Conservation (phyloP, 1,140 invertebrate genomes). For the Drosophila grimshawi region DNA sequence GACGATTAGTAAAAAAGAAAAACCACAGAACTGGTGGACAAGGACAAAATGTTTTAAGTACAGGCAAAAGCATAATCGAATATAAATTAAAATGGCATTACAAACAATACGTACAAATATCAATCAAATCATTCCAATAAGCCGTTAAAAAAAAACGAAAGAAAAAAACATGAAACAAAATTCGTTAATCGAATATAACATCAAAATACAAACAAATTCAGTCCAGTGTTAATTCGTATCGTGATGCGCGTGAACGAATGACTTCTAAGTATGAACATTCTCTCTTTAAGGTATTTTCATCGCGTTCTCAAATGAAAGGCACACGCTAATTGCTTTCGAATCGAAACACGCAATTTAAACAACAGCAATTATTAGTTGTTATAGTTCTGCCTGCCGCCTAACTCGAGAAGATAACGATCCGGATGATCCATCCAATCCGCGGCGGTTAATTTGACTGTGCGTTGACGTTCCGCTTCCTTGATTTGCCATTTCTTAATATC, state of each 20-base stretch:
- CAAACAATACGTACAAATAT: conserved; percentile 60
- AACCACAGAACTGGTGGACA: conserved; percentile 41
- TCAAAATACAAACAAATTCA: conserved; percentile 74
- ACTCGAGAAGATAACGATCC: conserved; percentile 92
- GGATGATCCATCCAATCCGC: conserved; percentile 96
- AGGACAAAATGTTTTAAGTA: conserved; percentile 43
- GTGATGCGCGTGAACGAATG: conserved; percentile 45
- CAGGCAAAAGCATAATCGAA: conserved; percentile 40
- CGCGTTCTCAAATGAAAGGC: conserved; percentile 29
- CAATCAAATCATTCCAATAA: conserved; percentile 62
- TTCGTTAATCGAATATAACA: conserved; percentile 63
- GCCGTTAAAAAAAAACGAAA: conserved; percentile 41
- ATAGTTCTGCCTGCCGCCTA: conserved; percentile 92
- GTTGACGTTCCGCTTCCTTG: conserved; percentile 92
- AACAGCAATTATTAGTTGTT: conserved; percentile 80
- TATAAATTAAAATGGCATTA: conserved; percentile 42
- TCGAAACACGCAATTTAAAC: conserved; percentile 48
- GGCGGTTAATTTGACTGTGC: conserved; percentile 91
- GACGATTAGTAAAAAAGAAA: conserved; percentile 17
- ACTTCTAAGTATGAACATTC: conserved; percentile 14
- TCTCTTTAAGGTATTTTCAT: conserved; percentile 30
- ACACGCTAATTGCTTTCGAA: conserved; percentile 40
- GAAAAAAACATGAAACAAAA: conserved; percentile 63
- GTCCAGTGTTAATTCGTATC: conserved; percentile 64
- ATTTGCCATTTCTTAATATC: conserved; percentile 96